Evolutionary conservation across 2,797 vertebrate genomes (phyloP).

Genomic region (Sternarchorhynchus goeldii): DNA sequence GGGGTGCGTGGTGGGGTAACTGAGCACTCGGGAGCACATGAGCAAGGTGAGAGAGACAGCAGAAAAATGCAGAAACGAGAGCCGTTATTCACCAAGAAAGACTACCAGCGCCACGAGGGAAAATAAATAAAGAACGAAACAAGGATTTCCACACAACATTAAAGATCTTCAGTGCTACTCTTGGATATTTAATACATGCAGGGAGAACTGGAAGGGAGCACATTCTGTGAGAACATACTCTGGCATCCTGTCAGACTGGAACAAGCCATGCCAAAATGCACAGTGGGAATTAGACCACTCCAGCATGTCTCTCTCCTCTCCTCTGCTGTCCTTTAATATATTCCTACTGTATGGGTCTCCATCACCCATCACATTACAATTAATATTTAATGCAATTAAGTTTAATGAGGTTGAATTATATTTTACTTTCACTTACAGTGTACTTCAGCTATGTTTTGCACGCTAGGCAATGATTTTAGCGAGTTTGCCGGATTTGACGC

Average conservation of each 20-base stretch:
- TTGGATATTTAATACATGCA: constrained; percentile 71
- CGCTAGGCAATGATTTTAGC: background rate
- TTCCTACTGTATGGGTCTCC: constrained; percentile 21
- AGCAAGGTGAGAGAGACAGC: constrained; percentile 26
- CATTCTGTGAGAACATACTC: constrained; percentile 64
- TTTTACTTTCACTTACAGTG: constrained; percentile 7
- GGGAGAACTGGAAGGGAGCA: constrained; percentile 56
- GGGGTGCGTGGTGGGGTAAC: constrained; percentile 19
- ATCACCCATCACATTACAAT: constrained; percentile 2
- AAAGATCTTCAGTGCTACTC: constrained; percentile 69
- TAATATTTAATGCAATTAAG: constrained; percentile 19
- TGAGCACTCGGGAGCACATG: background rate
- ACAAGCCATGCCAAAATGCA: constrained; percentile 65
- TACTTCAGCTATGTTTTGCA: background rate
- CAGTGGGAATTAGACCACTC: constrained; percentile 63
- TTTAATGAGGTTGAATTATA: constrained; percentile 13
- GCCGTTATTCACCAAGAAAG: background rate
- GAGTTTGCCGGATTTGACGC: background rate
- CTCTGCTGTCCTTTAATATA: constrained; percentile 14
- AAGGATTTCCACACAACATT: constrained; percentile 65
- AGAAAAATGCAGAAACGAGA: constrained; percentile 13
- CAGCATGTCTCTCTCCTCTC: constrained; percentile 29
- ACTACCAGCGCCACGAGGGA: constrained; percentile 27
- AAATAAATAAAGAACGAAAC: constrained; percentile 14
- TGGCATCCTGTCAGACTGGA: constrained; percentile 70